Percentiles rank a stretch among this genome's conserved stretches.
Evolutionary conservation across 2,113 vertebrate species (phyloP).

Genomic region (Petaurus breviceps): DNA sequence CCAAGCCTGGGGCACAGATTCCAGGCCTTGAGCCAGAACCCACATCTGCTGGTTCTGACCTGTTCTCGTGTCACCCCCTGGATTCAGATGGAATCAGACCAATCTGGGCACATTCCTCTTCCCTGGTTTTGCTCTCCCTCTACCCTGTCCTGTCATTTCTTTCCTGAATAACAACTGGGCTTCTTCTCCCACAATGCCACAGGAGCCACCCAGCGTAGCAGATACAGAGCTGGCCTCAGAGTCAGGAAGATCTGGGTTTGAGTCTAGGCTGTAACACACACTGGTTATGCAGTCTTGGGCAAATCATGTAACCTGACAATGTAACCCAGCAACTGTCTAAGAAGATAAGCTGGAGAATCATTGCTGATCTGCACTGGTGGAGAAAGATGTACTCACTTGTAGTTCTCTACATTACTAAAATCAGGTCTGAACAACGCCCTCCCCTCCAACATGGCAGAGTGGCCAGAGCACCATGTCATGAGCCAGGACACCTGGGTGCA

Average conservation of each 20-base stretch:
- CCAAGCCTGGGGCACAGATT: neutral
- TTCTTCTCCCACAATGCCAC: neutral
- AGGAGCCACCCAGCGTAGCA: neutral
- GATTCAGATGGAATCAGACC: neutral
- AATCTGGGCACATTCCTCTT: neutral
- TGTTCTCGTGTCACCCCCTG: neutral
- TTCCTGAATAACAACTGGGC: neutral
- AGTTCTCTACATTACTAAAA: neutral
- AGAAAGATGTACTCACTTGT: neutral
- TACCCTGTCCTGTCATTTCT: neutral
- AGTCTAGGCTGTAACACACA: neutral
- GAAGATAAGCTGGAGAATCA: neutral
- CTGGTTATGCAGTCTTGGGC: neutral
- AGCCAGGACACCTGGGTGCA: neutral
- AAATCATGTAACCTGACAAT: neutral
- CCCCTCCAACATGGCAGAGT: neutral
- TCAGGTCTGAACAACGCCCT: neutral
- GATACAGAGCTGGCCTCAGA: neutral
- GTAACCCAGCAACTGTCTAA: neutral
- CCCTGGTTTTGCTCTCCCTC: neutral
- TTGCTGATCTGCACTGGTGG: neutral
- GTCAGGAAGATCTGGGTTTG: neutral
- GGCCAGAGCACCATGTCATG: neutral
- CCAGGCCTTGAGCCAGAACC: neutral
- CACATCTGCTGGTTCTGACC: neutral